Evolutionary conservation across 2,113 vertebrate genomes (phyloP).

Genomic region (Tetrax tetrax): DNA sequence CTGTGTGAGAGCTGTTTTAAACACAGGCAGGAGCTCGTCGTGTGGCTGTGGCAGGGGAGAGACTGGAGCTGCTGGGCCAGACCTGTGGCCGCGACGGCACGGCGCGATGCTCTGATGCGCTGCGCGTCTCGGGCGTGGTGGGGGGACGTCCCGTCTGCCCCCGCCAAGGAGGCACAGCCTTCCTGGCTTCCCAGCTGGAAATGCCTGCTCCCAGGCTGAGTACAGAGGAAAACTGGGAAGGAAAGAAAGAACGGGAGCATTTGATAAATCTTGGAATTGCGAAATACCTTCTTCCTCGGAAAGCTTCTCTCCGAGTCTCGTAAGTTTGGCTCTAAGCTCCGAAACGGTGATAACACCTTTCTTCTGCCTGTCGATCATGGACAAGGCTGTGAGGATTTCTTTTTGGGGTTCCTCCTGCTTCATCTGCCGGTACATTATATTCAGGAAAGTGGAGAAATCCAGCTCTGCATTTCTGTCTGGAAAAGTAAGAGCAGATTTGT

Average conservation of each 20-base stretch:
- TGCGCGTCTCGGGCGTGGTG: too few species aligned
- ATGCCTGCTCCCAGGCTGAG: not conserved
- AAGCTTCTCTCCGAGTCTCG: conserved; percentile 89
- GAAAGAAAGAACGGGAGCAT: not conserved
- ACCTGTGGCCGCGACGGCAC: not conserved
- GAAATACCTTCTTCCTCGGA: conserved; percentile 87
- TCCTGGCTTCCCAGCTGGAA: not conserved
- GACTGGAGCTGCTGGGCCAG: not conserved
- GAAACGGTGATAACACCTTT: conserved; percentile 81
- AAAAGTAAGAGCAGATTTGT: not conserved
- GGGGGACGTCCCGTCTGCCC: not conserved
- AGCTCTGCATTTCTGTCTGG: conserved; percentile 84
- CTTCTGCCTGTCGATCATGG: conserved; percentile 91
- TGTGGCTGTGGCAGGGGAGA: not conserved
- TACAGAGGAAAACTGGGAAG: not conserved
- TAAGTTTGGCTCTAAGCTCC: conserved; percentile 90
- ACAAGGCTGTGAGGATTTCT: conserved; percentile 89
- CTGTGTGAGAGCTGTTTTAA: too few species aligned
- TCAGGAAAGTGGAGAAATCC: conserved; percentile 95
- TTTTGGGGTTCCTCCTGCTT: conserved; percentile 89
- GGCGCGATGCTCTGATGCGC: not conserved
- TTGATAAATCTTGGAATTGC: too few species aligned
- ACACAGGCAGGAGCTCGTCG: not conserved
- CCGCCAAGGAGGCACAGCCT: not conserved
- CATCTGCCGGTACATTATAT: conserved; percentile 90